A percentile compares a stretch with the other conserved stretches of the same genome.
phyloP scores from a whole-genome alignment of 2,888 invertebrate genomes.

The Ormia ochracea region DNA sequence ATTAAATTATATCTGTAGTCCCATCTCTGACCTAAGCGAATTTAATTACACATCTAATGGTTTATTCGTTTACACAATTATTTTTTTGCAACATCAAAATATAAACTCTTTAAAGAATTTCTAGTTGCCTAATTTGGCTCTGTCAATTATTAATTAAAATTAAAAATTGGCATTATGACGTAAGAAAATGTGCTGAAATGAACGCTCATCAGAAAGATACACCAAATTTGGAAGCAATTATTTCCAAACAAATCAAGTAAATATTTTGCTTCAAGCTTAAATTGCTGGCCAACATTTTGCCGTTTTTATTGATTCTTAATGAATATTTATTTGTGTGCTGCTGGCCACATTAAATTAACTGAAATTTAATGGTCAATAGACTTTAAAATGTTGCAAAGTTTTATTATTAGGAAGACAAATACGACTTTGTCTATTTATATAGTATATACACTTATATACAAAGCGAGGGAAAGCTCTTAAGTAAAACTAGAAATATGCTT shows the following conservation, averaged over 20 bases:
- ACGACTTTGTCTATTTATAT: not conserved
- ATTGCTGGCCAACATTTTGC: not conserved
- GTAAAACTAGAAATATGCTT: too few species aligned
- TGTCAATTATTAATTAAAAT: slow-evolving; percentile 20
- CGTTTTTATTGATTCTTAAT: slow-evolving; percentile 29
- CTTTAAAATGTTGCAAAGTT: not conserved
- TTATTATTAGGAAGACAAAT: not conserved
- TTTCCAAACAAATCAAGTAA: slow-evolving; percentile 2
- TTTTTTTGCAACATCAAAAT: not conserved
- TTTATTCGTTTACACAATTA: not conserved
- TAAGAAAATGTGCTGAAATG: not conserved
- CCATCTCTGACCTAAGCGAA: too few species aligned
- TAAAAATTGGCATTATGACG: slow-evolving; percentile 43
- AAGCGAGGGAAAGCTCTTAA: too few species aligned
- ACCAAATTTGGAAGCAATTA: slow-evolving; percentile 22
- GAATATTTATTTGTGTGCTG: slow-evolving; percentile 40
- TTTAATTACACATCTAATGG: not conserved
- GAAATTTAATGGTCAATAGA: not conserved
- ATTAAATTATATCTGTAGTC: not conserved
- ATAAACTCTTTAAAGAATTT: not conserved
- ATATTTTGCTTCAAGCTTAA: not conserved
- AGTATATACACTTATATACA: too few species aligned
- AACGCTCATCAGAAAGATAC: not conserved
- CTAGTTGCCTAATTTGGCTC: not conserved
- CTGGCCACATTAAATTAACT: slow-evolving; percentile 19